A percentile compares a stretch with the other conserved stretches of the same genome.
Conservation (phyloP, 2,113 vertebrate species). For the Dolichallabes microphthalmus region DNA sequence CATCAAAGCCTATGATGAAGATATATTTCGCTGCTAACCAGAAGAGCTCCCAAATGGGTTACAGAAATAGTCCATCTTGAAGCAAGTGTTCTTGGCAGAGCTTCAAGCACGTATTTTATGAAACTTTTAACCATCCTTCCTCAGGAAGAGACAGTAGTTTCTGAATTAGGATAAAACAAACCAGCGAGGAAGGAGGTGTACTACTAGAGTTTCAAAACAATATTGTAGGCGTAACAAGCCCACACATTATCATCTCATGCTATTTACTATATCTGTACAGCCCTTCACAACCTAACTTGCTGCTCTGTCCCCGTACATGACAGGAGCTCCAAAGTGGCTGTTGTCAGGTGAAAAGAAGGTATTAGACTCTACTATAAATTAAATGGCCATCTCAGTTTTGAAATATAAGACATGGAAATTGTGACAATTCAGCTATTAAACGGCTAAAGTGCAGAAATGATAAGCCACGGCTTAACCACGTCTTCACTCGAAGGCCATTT, state of each 20-base stretch:
- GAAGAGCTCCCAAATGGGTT: background rate
- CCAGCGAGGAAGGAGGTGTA: background rate
- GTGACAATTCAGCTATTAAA: background rate
- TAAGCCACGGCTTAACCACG: background rate
- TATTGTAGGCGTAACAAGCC: background rate
- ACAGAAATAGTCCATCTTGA: background rate
- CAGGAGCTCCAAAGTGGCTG: background rate
- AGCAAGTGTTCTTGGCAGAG: background rate
- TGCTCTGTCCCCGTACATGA: background rate
- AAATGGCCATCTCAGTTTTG: background rate
- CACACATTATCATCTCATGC: background rate
- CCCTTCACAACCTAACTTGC: background rate
- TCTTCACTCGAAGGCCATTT: background rate
- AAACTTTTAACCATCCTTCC: background rate
- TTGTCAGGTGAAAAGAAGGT: background rate
- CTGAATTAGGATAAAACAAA: background rate
- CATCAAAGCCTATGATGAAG: background rate
- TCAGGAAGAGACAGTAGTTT: background rate
- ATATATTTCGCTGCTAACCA: background rate
- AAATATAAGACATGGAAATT: background rate
- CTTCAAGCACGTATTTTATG: background rate
- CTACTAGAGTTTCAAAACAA: background rate
- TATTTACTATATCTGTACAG: background rate
- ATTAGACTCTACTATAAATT: background rate
- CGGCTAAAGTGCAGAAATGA: background rate